A percentile compares a stretch with the other conserved stretches of the same genome.
Conservation (phyloP, 2,113 vertebrate species). For the Podocnemis expansa region DNA sequence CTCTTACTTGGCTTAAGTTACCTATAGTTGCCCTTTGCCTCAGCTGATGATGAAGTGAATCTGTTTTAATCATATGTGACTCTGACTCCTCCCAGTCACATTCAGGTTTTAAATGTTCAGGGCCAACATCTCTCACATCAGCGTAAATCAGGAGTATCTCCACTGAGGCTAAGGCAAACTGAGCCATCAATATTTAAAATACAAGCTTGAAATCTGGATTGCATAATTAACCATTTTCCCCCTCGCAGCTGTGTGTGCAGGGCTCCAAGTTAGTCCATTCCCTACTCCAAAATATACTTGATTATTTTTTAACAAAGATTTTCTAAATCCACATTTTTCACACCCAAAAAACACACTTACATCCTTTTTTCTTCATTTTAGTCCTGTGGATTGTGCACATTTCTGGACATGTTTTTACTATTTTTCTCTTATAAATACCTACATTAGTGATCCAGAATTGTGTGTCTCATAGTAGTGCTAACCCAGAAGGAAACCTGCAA, state of each 20-base stretch:
- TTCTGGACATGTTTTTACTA: not conserved
- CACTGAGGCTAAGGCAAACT: not conserved
- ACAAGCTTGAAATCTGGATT: not conserved
- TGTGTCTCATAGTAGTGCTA: not conserved
- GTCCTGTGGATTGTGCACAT: not conserved
- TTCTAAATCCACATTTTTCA: not conserved
- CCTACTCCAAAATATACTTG: fast-evolving
- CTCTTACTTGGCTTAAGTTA: not conserved
- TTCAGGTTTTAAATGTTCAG: not conserved
- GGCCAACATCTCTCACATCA: not conserved
- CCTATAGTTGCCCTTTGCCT: not conserved
- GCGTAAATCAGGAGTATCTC: not conserved
- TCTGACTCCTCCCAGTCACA: not conserved
- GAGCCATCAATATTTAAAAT: fast-evolving
- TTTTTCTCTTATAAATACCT: not conserved
- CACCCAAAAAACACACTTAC: not conserved
- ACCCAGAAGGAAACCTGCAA: not conserved
- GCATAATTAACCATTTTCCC: not conserved
- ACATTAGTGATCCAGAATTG: not conserved
- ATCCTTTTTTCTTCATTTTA: not conserved
- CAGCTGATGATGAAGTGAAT: not conserved
- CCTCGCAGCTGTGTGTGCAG: not conserved
- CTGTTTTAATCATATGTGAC: not conserved
- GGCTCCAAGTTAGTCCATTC: not conserved
- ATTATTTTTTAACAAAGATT: not conserved